Percentiles rank a stretch among this genome's conserved stretches.
These are phyloP conservation scores for Ophiodon elongatus DNA, from an alignment of 2,113 vertebrate genomes.

Conservation along the genomic window DNA sequence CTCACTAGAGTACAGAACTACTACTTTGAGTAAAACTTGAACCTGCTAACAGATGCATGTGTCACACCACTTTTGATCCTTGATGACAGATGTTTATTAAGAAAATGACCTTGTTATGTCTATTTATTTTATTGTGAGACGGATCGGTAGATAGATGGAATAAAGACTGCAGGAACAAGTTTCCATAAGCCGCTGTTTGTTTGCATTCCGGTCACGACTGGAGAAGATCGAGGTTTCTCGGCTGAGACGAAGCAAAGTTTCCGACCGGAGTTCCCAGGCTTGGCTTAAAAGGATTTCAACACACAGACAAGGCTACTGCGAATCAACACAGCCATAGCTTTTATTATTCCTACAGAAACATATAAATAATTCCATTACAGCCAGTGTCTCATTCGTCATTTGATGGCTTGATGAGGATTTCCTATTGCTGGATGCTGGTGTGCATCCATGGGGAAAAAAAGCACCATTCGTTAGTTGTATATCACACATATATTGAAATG, in stretches of 20 bases:
- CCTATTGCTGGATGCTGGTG: background rate
- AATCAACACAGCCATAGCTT: slow-evolving; percentile 26
- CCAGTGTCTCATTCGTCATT: slow-evolving; percentile 31
- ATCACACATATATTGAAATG: slow-evolving; percentile 20
- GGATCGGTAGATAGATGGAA: background rate
- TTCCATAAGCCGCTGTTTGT: slow-evolving; percentile 9
- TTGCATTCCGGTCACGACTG: slow-evolving; percentile 23
- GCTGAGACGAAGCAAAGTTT: slow-evolving; percentile 45
- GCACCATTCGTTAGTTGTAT: slow-evolving; percentile 39
- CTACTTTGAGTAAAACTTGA: background rate
- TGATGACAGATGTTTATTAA: background rate
- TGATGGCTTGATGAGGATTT: slow-evolving; percentile 38
- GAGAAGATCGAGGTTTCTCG: slow-evolving; percentile 20
- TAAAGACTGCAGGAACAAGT: background rate
- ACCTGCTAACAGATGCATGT: background rate
- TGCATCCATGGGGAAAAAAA: slow-evolving; percentile 17
- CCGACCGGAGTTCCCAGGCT: slow-evolving; percentile 43
- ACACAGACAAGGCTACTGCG: slow-evolving; percentile 11
- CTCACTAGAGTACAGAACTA: background rate
- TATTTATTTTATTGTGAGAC: background rate
- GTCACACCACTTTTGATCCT: background rate
- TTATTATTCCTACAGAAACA: slow-evolving; percentile 21
- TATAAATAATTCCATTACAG: slow-evolving; percentile 29
- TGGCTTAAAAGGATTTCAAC: slow-evolving; percentile 30
- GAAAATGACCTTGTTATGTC: background rate